phyloP scores from a whole-genome alignment of 1,140 invertebrate genomes.

The Zaprionus camerounensis region DNA sequence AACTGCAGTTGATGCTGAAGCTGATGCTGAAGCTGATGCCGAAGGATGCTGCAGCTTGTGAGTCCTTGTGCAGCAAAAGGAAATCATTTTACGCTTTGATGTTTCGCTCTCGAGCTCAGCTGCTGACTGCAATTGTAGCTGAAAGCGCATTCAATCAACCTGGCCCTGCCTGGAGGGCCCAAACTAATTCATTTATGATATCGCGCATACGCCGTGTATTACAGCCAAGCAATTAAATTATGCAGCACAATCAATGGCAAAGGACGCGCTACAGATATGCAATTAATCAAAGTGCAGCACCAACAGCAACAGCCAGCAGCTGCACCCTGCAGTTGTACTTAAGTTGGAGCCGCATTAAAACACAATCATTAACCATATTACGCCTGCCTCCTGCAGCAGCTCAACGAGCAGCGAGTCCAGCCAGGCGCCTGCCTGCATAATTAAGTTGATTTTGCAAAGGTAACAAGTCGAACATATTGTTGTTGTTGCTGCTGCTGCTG shows the following conservation, averaged over 20 bases:
- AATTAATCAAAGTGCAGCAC: slow-evolving; percentile 75
- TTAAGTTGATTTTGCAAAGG: slow-evolving; percentile 76
- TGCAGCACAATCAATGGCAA: slow-evolving; percentile 50
- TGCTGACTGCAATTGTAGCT: slow-evolving; percentile 13
- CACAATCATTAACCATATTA: slow-evolving; percentile 77
- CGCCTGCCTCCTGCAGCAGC: slow-evolving; percentile 8
- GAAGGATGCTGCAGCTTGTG: slow-evolving; percentile 24
- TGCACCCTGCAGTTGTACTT: slow-evolving; percentile 6
- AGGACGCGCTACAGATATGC: slow-evolving; percentile 49
- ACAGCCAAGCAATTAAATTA: slow-evolving; percentile 64
- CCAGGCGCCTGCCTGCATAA: slow-evolving; percentile 53
- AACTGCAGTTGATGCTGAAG: neutral
- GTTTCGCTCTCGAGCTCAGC: slow-evolving; percentile 18
- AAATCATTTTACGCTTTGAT: slow-evolving; percentile 47
- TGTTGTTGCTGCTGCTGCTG: slow-evolving; percentile 46
- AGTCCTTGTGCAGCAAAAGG: slow-evolving; percentile 22
- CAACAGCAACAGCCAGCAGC: slow-evolving; percentile 35
- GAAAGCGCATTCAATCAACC: neutral
- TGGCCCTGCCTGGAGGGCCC: neutral
- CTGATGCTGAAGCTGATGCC: slow-evolving; percentile 25
- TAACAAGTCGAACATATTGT: slow-evolving; percentile 70
- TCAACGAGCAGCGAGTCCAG: neutral
- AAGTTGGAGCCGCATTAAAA: slow-evolving; percentile 67
- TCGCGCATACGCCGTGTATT: slow-evolving; percentile 63
- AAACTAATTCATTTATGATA: slow-evolving; percentile 65